Conservation (phyloP, 2,888 invertebrate species). For the Apamea anceps region DNA sequence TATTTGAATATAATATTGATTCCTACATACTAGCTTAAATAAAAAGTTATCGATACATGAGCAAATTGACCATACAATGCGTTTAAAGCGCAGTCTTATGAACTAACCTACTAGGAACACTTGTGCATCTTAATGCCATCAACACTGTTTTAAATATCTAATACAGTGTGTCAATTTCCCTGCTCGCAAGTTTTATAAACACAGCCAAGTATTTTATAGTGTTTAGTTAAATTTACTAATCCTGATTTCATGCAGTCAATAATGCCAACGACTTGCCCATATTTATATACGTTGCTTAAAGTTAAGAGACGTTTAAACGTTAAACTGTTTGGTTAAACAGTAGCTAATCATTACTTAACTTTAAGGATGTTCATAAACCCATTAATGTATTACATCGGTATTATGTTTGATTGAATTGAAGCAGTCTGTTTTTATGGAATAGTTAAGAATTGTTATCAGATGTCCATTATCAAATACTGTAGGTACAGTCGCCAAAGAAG, state of each 20-base stretch:
- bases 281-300: not conserved
- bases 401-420: not conserved
- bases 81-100: not conserved
- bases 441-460: not conserved
- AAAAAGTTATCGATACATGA: conserved; percentile 10
- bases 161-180: conserved; percentile 1
- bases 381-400: not conserved
- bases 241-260: conserved; percentile 9
- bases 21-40: conserved; percentile 16
- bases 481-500: too few species aligned
- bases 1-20: conserved; percentile 1
- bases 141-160: not conserved
- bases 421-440: not conserved
- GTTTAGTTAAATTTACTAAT: conserved; percentile 9
- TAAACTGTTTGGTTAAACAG: not conserved
- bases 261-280: not conserved
- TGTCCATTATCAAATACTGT: too few species aligned
- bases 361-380: not conserved
- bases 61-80: not conserved
- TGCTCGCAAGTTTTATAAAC: conserved; percentile 17
- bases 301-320: not conserved
- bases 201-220: conserved; percentile 37
- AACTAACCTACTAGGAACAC: not conserved
- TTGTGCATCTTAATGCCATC: not conserved
- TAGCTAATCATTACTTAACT: not conserved